Base-by-base conservation (phyloP, 2,113 vertebrate genomes). In the Paraplagusia blochii region DNA sequence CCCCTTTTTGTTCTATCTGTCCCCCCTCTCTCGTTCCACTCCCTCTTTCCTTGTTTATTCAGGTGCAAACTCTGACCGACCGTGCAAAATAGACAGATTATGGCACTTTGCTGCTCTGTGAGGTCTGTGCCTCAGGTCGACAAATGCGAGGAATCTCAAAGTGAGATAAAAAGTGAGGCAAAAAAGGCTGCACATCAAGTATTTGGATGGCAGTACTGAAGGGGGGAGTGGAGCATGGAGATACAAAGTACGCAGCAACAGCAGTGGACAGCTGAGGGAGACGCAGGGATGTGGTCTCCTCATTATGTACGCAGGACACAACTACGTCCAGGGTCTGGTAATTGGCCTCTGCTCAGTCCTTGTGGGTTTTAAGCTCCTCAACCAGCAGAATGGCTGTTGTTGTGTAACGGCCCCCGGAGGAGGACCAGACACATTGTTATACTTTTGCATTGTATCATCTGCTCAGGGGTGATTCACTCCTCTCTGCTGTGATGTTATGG, bases 21-120 rank as follows among this genome's bases (percentile, higher is more conserved):
- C 22, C 50, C 38, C 58, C 48, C 42, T 65, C 67, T 72, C 51
- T 70, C 39, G 51, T 65, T 62, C 77, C 53, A 63, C 76, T 74
- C 77, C 74, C 39, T 65, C 57, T 50, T 60, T 62, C 77, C 60
- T 61, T 90, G 85, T 89, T 90, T 89, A 74, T 87, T 89, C 87
- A 90, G 89, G 87, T 89, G 89, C 79, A 73, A 39, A 34, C 58
- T 35, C 45, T 69, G 43, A 66, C 46, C 44, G 52, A 53, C 68
- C 39, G 60, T 35, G 48, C 33, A 77, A 36, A 52, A 50, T 47
- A 55, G 53, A 56, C 60, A 39, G 44, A 61, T 80, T 54, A 54
- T 47, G 34, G 34, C 67, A 60, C 44, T 19, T 17, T 64, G 9
- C 36, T 39, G 36, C 36, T 39, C 11, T 8, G 36, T 12, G 4